These are phyloP conservation scores for Scaptomyza reducta DNA, from an alignment of 2,888 invertebrate genomes.

Conservation along the genomic window DNA sequence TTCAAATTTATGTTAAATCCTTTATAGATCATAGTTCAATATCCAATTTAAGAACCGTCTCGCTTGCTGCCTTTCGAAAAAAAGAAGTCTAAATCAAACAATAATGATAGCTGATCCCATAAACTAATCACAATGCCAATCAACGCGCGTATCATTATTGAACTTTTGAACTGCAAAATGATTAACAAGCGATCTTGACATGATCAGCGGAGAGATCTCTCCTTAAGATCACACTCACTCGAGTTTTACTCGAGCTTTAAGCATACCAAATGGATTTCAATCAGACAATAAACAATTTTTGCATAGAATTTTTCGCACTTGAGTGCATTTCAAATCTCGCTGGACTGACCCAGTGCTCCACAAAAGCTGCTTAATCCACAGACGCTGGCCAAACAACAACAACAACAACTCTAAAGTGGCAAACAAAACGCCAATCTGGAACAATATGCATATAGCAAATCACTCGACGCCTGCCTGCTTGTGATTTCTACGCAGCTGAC, in stretches of 20 bases:
- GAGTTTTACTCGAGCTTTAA: constrained; percentile 28
- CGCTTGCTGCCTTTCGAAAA: no score
- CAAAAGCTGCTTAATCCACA: constrained; percentile 41
- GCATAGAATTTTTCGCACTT: constrained; percentile 69
- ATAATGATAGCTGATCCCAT: constrained; percentile 12
- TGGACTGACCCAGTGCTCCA: constrained; percentile 70
- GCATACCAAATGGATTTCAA: constrained; percentile 73
- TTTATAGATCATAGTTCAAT: neutral
- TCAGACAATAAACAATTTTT: constrained; percentile 67
- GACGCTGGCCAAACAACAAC: constrained; percentile 49
- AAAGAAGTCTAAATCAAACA: no score
- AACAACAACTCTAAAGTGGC: constrained; percentile 44
- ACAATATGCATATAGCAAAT: constrained; percentile 62
- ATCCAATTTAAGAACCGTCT: no score
- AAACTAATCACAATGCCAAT: constrained; percentile 1
- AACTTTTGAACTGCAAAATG: constrained; percentile 68
- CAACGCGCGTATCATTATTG: constrained; percentile 28
- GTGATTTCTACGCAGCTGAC: constrained; percentile 67
- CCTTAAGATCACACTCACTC: neutral
- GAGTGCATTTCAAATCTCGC: constrained; percentile 45
- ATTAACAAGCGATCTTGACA: constrained; percentile 37
- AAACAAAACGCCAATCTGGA: constrained; percentile 62
- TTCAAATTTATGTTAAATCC: neutral
- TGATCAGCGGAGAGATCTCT: constrained; percentile 1
- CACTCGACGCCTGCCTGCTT: constrained; percentile 49